Conservation (phyloP, 2,888 invertebrate genomes). For the Hyppa rectilinea region DNA sequence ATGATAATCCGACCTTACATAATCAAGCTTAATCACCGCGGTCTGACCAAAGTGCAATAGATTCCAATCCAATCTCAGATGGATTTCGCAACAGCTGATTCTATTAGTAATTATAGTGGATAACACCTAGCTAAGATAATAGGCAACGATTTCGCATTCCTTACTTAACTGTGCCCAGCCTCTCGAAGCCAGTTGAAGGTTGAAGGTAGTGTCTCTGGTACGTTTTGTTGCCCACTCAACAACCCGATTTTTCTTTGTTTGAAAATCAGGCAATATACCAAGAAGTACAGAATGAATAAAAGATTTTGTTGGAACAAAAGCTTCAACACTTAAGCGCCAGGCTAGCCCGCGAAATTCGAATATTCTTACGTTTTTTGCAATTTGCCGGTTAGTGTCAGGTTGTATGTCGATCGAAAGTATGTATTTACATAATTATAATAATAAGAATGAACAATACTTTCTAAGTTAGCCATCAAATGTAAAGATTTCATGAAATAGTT, state of each 20-base stretch:
- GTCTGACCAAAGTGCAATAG: constrained; percentile 2
- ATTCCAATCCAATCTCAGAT: constrained; percentile 36
- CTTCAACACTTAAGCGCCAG: too few relatives aligned
- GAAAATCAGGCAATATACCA: neutral
- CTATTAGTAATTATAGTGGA: constrained; percentile 61
- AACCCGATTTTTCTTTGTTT: constrained; percentile 16
- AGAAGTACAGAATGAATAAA: neutral
- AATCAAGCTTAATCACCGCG: neutral
- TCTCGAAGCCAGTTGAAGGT: constrained; percentile 79
- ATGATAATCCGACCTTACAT: too few relatives aligned
- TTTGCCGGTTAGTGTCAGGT: too few relatives aligned
- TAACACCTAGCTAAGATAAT: constrained; percentile 69
- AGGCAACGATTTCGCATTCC: constrained; percentile 78
- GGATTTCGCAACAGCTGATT: constrained; percentile 53
- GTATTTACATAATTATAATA: too few relatives aligned
- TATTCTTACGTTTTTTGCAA: too few relatives aligned
- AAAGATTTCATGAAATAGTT: too few relatives aligned
- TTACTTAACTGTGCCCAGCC: constrained; percentile 69
- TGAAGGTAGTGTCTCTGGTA: constrained; percentile 62
- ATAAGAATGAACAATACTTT: too few relatives aligned
- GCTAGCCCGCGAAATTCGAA: too few relatives aligned
- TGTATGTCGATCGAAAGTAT: too few relatives aligned
- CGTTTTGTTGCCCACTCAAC: constrained; percentile 18
- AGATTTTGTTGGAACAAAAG: neutral
- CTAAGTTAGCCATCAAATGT: too few relatives aligned